phyloP scores from a whole-genome alignment of 2,888 invertebrate genomes.

The Pseudanteris insignis region DNA sequence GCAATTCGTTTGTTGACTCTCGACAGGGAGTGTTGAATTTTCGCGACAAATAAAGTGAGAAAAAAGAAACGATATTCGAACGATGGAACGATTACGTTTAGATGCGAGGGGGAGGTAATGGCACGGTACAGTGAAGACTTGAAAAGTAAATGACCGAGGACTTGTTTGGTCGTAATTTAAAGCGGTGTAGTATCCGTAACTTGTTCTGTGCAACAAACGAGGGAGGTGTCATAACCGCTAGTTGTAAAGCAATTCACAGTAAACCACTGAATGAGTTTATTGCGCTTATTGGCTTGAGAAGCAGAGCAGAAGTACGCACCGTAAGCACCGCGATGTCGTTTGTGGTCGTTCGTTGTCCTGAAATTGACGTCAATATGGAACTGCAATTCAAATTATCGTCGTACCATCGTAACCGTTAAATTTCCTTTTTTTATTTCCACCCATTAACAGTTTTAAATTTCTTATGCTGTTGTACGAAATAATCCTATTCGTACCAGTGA shows the following conservation, averaged over 20 bases:
- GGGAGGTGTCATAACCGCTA: constrained; percentile 55
- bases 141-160: constrained; percentile 60
- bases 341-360: constrained; percentile 43
- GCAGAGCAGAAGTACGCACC: constrained; percentile 49
- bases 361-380: constrained; percentile 54
- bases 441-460: no score
- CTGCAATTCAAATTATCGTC: constrained; percentile 22
- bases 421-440: constrained; percentile 10
- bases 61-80: constrained; percentile 5
- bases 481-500: no score
- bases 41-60: constrained; percentile 21
- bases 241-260: constrained; percentile 66
- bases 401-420: constrained; percentile 5
- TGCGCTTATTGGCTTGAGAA: constrained; percentile 61
- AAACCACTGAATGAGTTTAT: constrained; percentile 66
- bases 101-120: constrained; percentile 6
- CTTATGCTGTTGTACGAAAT: no score
- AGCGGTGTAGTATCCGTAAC: constrained; percentile 65
- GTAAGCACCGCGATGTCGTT: constrained; percentile 49
- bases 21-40: constrained; percentile 34
- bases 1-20: constrained; percentile 35
- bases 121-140: constrained; percentile 33
- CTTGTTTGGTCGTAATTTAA: constrained; percentile 63
- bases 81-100: constrained; percentile 8
- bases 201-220: constrained; percentile 55